phyloP scores from a whole-genome alignment of 1,140 invertebrate genomes.

The Drosophila albomicans region DNA sequence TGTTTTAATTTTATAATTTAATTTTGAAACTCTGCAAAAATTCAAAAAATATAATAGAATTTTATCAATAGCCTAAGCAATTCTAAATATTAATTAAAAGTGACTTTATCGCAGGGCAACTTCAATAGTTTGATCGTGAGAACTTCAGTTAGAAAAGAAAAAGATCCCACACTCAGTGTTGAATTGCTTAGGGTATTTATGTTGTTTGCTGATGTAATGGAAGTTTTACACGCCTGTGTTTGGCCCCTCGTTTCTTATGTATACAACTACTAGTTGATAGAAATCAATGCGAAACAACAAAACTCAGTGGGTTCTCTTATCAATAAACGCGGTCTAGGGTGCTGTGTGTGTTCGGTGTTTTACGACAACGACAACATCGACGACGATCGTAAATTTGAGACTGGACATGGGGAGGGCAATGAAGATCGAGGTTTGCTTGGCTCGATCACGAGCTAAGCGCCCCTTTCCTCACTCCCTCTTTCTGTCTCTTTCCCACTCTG shows the following conservation, averaged over 20 bases:
- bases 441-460: conserved; percentile 38
- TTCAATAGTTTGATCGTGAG: no score
- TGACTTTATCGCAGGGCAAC: no score
- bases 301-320: conserved; percentile 27
- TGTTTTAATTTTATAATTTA: no score
- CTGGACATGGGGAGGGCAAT: background rate
- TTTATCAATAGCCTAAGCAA: no score
- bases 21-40: no score
- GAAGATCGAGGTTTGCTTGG: conserved; percentile 8
- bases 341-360: no score
- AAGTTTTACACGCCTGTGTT: conserved; percentile 15
- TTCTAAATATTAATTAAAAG: no score
- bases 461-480: background rate
- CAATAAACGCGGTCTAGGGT: background rate
- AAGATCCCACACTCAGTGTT: background rate
- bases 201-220: conserved; percentile 29
- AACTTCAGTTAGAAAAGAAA: no score
- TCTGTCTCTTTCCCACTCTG: background rate
- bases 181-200: conserved; percentile 2
- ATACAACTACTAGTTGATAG: background rate
- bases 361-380: conserved; percentile 14
- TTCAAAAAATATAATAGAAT: no score
- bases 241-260: conserved; percentile 2
- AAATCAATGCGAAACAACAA: conserved; percentile 18
- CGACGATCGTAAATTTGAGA: conserved; percentile 3